Base-by-base conservation (phyloP, 2,113 vertebrate species). In the Girardinichthys multiradiatus region DNA sequence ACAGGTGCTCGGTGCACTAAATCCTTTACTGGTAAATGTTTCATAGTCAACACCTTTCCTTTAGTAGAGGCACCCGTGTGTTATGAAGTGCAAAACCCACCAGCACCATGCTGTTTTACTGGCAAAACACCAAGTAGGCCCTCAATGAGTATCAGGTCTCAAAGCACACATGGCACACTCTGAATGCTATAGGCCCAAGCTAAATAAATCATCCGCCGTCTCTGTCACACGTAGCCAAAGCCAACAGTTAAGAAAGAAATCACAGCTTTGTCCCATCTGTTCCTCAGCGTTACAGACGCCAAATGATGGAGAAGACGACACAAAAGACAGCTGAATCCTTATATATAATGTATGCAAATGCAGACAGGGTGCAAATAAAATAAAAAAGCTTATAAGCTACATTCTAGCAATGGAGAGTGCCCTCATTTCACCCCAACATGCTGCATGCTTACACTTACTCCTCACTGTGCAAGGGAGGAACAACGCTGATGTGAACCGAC, bases 141-240 rank as follows among this genome's bases (percentile, higher is more conserved):
- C 86, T 80, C 70, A 4, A 87, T 65, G 84, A 78, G 89, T 88
- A 88, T 92, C 89, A 48, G 72, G 78, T 91, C 83, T 90, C 89
- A 76, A 54, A 84, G 73, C 86, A 91, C 83, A 87, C 87, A 86
- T 81, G 79, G 80, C 78, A 81, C 76, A 73, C 70, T 77, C 76
- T 42, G 77, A 81, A 82, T 28, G 66, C 71, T 3, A 11, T n/a
- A 57, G 67, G 62, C 65, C 81, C 79, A 68, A 83, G 65, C 86
- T 79, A 90, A 89, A 90, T 86, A 91, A 91, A 92, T 87, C 88
- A 87, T 84, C 77, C 83, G 51, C 64, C 75, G 77, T 75, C 80
- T 63, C 68, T 74, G 77, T 79, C 76, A 54, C 70, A 79, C 57
- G 70, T 61, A 68, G 68, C 45, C 76, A 83, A 61, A 75, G 89